Evolutionary conservation across 2,888 invertebrate species (phyloP), one percentile per base, ranked within the genome.

Genomic region (Cataglyphis livida): DNA sequence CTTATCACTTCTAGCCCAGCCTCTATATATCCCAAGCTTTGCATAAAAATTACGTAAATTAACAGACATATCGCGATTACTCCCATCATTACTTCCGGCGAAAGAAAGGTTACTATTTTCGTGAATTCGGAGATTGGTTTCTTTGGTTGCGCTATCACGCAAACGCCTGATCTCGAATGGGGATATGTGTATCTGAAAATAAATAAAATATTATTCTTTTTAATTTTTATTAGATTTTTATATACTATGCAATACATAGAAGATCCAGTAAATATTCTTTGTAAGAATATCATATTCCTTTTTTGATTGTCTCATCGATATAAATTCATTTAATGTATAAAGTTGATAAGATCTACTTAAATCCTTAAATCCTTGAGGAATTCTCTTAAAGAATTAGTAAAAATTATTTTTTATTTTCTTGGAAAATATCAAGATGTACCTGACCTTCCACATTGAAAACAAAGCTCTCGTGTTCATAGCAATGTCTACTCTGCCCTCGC

Each of bases 181-280:
- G 91, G 91, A 68, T 91, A 91, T 1, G 87, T 90, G n/a, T 85
- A 68, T 15, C 89, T 89, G 25, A 5, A 65, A 62, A 32, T n/a
- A 71, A 68, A 32, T 68, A n/a, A 35, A n/a, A 9, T 28, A 66
- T 18, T 28, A 54, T 35, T 3, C 35, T 41, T 51, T 5, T 32
- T 35, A 41, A 41, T 15, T 10, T 51, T 18, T 48, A 48, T 7
- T 7, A 2, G 15, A 1, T 48, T 48, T 48, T 48, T 6, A 18
- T 48, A 35, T 35, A 35, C 18, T 44, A 18, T 18, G 12, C 1
- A 6, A 48, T 48, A 5, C 5, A 48, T 48, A 48, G 6, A 48
- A 48, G 48, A 48, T 48, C 18, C 6, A 48, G 18, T 6, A 48
- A 48, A 18, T 18, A 18, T 48, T 18, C 5, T 48, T 48, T 18